Base-by-base conservation (phyloP, 2,113 vertebrate species). In the Grammatotria lemairii region DNA sequence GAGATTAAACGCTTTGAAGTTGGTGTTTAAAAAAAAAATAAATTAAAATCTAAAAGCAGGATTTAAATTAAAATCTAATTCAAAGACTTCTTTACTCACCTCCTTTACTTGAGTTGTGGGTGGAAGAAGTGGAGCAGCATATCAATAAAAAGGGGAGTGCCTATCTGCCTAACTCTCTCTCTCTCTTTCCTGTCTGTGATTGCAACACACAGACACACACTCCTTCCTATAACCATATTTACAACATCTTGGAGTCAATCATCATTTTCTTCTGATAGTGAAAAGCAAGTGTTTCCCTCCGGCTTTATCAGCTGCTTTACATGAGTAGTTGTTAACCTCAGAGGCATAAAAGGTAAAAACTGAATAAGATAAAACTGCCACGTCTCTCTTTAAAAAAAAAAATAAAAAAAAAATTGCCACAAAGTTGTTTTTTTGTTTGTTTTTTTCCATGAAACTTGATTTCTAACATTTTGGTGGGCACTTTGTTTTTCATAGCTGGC, bases 61-160 rank as follows among this genome's bases (percentile, higher is more conserved):
- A 26, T 17, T 60, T 1, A 21, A 9, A 21, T 70, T 3, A 88
- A 7, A 7, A 47, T 82, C 31, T 35, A 78, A 83, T 80, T 31
- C 7, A 60, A 85, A 86, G 21, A 73, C 13, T 42, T 47, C 28
- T n/a, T 9, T 42, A 60, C 95, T 93, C 93, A 95, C 95, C 94
- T 95, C 31, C 26, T 85, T 60, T 60, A 63, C 70, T 49, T 49
- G 81, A 58, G 58, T 42, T 79, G 91, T 84, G 81, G 70, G 81
- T 80, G 45, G 28, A 82, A 75, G 82, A 89, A 83, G 54, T 26
- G 38, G 11, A 82, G 68, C 55, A 26, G 26, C 40, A 75, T 83
- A 88, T 73, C 60, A 68, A 83, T 87, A 60, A 53, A 68, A 26
- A 90, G 80, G 93, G 94, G 94, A 93, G 95, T 85, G 92, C 12